phyloP scores from a whole-genome alignment of 2,888 invertebrate genomes.

The Epirrhoe tristata region DNA sequence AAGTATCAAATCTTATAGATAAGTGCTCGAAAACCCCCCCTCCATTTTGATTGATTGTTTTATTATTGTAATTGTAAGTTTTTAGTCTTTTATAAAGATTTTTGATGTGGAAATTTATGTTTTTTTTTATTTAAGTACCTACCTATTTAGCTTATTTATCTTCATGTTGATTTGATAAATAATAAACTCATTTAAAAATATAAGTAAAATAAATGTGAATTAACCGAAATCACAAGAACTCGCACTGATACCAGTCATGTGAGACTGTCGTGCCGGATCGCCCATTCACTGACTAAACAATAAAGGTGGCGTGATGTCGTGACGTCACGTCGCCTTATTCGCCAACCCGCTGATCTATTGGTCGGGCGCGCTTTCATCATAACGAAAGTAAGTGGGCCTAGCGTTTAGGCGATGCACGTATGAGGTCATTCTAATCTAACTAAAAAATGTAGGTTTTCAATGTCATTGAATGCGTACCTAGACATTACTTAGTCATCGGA shows the following conservation, averaged over 20 bases:
- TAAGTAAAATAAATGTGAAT: background rate
- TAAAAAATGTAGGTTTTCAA: slow-evolving; percentile 40
- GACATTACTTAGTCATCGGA: slow-evolving; percentile 1
- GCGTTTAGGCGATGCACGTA: slow-evolving; percentile 46
- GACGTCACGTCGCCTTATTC: slow-evolving; percentile 82
- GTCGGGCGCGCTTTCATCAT: slow-evolving; percentile 57
- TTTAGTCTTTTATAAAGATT: background rate
- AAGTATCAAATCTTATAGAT: background rate
- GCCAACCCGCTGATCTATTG: slow-evolving; percentile 69
- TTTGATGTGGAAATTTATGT: background rate
- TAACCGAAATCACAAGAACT: slow-evolving; percentile 11
- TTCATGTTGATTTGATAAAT: background rate
- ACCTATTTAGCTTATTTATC: background rate
- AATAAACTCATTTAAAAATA: background rate
- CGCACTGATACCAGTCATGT: slow-evolving; percentile 42
- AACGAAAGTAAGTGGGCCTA: slow-evolving; percentile 47
- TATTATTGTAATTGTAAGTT: background rate
- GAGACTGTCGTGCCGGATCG: slow-evolving; percentile 72
- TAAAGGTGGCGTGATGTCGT: slow-evolving; percentile 83
- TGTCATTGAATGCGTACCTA: slow-evolving; percentile 34
- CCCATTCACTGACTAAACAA: slow-evolving; percentile 73
- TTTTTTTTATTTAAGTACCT: background rate
- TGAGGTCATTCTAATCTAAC: slow-evolving; percentile 48
- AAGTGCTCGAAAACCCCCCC: background rate
- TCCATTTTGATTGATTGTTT: background rate